phyloP scores from a whole-genome alignment of 2,113 vertebrate genomes.

The Crotophaga sulcirostris region DNA sequence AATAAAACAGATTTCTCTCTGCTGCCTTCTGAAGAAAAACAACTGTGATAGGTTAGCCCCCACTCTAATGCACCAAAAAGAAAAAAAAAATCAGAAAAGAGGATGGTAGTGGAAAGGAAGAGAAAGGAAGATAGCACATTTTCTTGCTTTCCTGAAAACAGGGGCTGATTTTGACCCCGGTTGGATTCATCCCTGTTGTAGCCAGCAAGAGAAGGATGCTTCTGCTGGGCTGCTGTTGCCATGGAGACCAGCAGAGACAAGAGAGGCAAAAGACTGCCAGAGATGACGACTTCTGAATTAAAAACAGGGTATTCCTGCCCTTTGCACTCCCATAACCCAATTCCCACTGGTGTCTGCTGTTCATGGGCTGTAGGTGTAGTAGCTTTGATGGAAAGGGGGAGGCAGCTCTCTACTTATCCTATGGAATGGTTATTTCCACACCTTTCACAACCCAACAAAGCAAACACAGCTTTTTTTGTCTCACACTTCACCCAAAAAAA shows the following conservation, averaged over 20 bases:
- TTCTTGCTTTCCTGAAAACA: background rate
- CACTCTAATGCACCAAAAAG: background rate
- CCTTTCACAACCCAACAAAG: background rate
- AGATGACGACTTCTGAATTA: conserved; percentile 66
- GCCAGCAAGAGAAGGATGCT: conserved; percentile 1
- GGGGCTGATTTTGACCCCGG: conserved; percentile 43
- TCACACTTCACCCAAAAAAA: background rate
- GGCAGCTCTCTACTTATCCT: background rate
- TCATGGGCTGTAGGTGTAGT: background rate
- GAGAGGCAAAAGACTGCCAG: conserved; percentile 60
- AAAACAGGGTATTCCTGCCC: conserved; percentile 42
- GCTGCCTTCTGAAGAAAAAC: background rate
- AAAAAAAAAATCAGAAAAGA: background rate
- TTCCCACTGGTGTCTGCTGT: background rate
- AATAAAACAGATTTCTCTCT: background rate
- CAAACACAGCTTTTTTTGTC: background rate
- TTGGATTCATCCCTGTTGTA: conserved; percentile 35
- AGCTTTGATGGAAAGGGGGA: background rate
- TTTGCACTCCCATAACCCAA: background rate
- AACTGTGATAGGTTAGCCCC: background rate
- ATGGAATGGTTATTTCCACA: background rate
- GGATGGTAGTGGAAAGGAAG: background rate
- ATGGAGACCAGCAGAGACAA: conserved; percentile 76
- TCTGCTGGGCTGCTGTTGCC: conserved; percentile 68
- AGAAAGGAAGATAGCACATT: background rate